Evolutionary conservation across 2,888 invertebrate genomes (phyloP), one percentile per base, ranked within the genome.

Genomic region (Standfussiana lucernea): DNA sequence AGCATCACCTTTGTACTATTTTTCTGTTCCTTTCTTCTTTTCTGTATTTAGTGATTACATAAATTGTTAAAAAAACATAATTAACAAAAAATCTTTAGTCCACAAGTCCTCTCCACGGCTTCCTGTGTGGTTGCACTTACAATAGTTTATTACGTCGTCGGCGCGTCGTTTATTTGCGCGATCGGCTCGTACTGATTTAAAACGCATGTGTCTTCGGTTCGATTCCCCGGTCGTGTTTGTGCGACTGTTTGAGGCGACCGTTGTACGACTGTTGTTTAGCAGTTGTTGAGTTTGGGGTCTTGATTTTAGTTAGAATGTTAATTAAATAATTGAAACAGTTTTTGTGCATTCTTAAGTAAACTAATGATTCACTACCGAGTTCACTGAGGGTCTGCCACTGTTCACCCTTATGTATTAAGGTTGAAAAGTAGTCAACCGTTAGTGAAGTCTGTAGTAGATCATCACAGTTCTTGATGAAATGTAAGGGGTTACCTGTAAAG

Each of bases 141-240:
- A 94, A 94, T 94, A 93, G 93, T 95, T 95, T 95, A 94, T 93
- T 91, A 93, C 93, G 91, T 93, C 92, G 93, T 93, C 92, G 92
- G 92, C 89, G 89, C 85, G 90, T 94, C 94, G 93, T 94, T 94
- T 94, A 94, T 94, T 94, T 94, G 93, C 92, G 93, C 93, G 94
- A 94, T 94, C 94, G 93, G 90, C 90, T 90, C 91, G 93, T 92
- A 92, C 94, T 95, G 95, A 95, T 95, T 95, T 95, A 95, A 94
- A 94, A 93, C 94, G 93, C 93, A 93, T 94, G 94, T 94, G 95
- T 95, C 95, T 94, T 93, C 92, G 91, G 93, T 94, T 94, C 94
- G 94, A 94, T 93, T 93, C 94, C 91, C 89, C 89, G 89, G 89
- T 86, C 90, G 89, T 89, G 53, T 72, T 83, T 35, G 3, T 59